phyloP scores from a whole-genome alignment of 2,797 vertebrate genomes.

The Petrocephalus sullivani region DNA sequence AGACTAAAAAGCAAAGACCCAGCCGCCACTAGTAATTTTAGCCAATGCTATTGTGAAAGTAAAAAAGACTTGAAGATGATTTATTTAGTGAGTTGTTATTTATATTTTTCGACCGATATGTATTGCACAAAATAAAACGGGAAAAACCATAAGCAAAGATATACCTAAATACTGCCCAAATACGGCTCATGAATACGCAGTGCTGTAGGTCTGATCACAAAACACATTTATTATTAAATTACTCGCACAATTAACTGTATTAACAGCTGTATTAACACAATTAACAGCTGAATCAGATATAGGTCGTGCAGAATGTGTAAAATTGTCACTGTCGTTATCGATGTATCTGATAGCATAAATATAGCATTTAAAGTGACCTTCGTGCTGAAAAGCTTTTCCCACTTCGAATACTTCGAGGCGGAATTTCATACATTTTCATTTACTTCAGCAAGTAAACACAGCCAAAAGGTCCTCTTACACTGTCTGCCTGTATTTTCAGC shows the following conservation, averaged over 20 bases:
- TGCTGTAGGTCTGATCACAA: not conserved
- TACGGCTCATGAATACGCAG: not conserved
- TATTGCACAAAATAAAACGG: not conserved
- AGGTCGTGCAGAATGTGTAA: not conserved
- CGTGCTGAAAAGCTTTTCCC: not conserved
- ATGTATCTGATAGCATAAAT: not conserved
- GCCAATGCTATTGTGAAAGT: not conserved
- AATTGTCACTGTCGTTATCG: not conserved
- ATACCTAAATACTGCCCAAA: not conserved
- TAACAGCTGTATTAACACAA: too few species aligned
- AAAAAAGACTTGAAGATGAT: not conserved
- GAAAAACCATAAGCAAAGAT: not conserved
- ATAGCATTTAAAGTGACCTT: not conserved
- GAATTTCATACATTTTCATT: not conserved
- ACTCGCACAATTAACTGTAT: slow-evolving; percentile 1
- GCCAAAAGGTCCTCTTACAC: not conserved
- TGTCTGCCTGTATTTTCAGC: slow-evolving; percentile 3
- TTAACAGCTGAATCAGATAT: not conserved
- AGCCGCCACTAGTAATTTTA: not conserved
- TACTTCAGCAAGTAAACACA: not conserved
- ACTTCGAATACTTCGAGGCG: not conserved
- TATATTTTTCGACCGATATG: not conserved
- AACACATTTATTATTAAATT: not conserved
- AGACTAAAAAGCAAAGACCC: not conserved
- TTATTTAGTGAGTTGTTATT: not conserved